Base-by-base conservation (phyloP, 2,888 invertebrate genomes). In the Caenorhabditis sulstoni region DNA sequence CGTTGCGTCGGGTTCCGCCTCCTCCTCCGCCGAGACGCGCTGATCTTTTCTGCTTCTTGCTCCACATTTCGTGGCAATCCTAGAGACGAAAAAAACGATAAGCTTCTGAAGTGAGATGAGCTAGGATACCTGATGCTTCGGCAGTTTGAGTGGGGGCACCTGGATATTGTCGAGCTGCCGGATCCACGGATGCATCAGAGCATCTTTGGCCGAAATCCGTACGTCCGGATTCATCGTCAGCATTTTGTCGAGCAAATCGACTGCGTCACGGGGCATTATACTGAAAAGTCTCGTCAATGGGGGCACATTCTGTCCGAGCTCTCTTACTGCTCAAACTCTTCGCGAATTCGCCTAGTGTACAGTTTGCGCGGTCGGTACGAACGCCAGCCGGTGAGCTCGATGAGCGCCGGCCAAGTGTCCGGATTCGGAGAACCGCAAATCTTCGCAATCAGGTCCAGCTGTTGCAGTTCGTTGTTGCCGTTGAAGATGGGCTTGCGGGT, bases 61-160 rank as follows among this genome's bases (percentile, higher is more conserved):
- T 96, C 97, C 98, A 99, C 90, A 99, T 93, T 92, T 99, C 99
- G 92, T 99, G 98, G 91, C 99, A 99, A 92, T 99, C 98, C 92
- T 99, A 12, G 29, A n/a, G n/a, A n/a, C n/a, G n/a, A n/a, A n/a
- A n/a, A 29, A 29, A 29, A 29, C 29, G 7, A 7, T 3, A 29
- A 29, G 29, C 4, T 3, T 29, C n/a, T 29, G 29, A 29, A 7
- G 3, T 29, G 29, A 29, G 29, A 29, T 5, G 29, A 29, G 3
- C 3, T 29, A 3, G 29, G 7, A 5, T 29, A 82, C 80, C 71
- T 79, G 79, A 70, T 87, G 67, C 20, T 71, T 68, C 1, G 87
- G 87, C 22, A 87, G 92, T 95, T 95, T 94, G 90, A 92, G 92
- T 11, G 92, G 92, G 37, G 90, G 88, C 50, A 92, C 91, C 37